Evolutionary conservation across 2,888 invertebrate species (phyloP), one percentile per base, ranked within the genome.

Genomic region (Thysanoteuthis rhombus): DNA sequence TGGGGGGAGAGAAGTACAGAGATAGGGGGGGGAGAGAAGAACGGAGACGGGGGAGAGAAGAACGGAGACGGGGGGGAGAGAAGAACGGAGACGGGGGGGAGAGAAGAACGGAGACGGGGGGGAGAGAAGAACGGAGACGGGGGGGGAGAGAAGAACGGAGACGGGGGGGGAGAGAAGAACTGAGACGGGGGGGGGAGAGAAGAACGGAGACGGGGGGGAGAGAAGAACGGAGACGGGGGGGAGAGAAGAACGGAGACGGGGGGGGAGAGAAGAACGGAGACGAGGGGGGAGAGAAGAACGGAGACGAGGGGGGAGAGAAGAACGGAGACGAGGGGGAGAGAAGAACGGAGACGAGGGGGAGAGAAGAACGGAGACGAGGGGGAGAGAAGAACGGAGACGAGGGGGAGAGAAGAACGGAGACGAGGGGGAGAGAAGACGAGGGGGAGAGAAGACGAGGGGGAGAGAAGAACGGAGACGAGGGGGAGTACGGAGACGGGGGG

Each of bases 391-490:
- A 75, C 1, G 32, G 1, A 32, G 12, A 6, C 0, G 8, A 4
- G 32, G 32, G 32, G 0, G 10, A 6, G 0, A 32, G 32, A 58
- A 32, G 10, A n/a, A 75, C 6, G n/a, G 19, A 4, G n/a, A 36
- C 8, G 10, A 16, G 75, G 6, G n/a, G 10, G 12, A 75, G 75
- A 10, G 8, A 0, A 0, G 19, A 6, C 0, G 12, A 32, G 6
- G 8, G n/a, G n/a, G 12, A 32, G 1, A 1, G 2, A 6, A 6
- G 32, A 1, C 0, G 8, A 6, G 8, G n/a, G 10, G 0, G 8
- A 16, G 2, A 32, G 2, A 16, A 75, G 6, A 3, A 6, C 6
- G 10, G 19, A 32, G 16, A 4, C 12, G 36, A 0, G 1, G n/a
- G 36, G n/a, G 12, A 75, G n/a, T 12, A n/a, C n/a, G 16, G 4